Evolutionary conservation across 2,888 invertebrate genomes (phyloP).

Genomic region (Lysandra coridon): DNA sequence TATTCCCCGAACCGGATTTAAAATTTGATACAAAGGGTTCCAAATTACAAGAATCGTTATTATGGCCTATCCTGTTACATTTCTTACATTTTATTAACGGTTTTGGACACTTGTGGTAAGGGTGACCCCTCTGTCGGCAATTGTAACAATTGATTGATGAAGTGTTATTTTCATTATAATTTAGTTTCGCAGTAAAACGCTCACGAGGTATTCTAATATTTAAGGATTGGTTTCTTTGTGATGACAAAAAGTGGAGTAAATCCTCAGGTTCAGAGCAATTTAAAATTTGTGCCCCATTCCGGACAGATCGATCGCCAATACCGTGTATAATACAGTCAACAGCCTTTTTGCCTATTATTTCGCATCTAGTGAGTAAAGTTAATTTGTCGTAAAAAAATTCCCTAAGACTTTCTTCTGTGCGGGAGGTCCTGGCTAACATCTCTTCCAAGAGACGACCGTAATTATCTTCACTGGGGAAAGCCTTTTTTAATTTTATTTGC

Average conservation of each 20-base stretch:
- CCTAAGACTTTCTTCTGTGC: constrained; percentile 35
- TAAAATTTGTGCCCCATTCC: constrained; percentile 16
- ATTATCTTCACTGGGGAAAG: constrained; percentile 41
- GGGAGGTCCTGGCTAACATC: constrained; percentile 38
- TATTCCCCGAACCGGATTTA: not conserved
- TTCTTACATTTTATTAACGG: too few species aligned
- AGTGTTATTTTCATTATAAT: not conserved
- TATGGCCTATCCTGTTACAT: not conserved
- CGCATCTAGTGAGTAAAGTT: constrained; percentile 17
- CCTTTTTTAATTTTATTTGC: constrained; percentile 39
- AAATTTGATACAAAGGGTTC: not conserved
- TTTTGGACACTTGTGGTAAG: not conserved
- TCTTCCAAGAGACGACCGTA: constrained; percentile 40
- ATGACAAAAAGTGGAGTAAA: not conserved
- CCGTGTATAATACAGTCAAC: too few species aligned
- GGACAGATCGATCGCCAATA: not conserved
- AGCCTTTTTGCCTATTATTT: constrained; percentile 11
- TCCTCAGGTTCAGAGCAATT: constrained; percentile 6
- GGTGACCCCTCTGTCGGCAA: constrained; percentile 21
- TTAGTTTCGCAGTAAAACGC: not conserved
- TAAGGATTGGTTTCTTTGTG: not conserved
- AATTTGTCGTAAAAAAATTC: constrained; percentile 39
- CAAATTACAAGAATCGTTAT: constrained; percentile 18
- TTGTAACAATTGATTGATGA: constrained; percentile 9
- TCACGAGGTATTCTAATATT: not conserved